phyloP scores from a whole-genome alignment of 2,797 vertebrate genomes.

The Chelon labrosus region DNA sequence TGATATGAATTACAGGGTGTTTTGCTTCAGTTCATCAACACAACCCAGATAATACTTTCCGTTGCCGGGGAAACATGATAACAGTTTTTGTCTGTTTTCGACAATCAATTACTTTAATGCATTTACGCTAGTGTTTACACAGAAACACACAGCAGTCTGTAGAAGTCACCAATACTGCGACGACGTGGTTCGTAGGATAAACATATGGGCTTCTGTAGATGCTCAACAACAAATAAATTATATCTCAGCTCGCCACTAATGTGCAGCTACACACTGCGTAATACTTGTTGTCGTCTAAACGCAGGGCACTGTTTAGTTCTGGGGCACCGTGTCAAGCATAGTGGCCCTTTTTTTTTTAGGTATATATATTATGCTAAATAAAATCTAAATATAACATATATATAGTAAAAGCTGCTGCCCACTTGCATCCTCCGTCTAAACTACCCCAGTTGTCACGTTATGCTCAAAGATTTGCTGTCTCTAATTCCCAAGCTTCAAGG shows the following conservation, averaged over 20 bases:
- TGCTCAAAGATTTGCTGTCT: constrained; percentile 66
- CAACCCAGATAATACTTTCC: constrained; percentile 87
- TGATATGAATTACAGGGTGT: constrained; percentile 86
- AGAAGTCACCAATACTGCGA: constrained; percentile 57
- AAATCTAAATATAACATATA: neutral
- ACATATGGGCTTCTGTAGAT: constrained; percentile 50
- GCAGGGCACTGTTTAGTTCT: constrained; percentile 33
- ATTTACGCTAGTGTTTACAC: constrained; percentile 85
- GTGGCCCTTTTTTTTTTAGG: constrained; percentile 1
- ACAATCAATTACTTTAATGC: constrained; percentile 92
- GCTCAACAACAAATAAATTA: constrained; percentile 62
- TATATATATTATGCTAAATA: neutral
- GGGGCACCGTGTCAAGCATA: constrained; percentile 7
- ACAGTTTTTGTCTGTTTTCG: constrained; percentile 89
- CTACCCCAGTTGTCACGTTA: constrained; percentile 57
- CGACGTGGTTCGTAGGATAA: constrained; percentile 67
- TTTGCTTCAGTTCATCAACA: constrained; percentile 91
- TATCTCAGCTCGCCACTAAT: constrained; percentile 41
- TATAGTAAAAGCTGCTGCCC: constrained; percentile 30
- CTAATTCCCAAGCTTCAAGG: constrained; percentile 73
- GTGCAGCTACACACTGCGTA: constrained; percentile 19
- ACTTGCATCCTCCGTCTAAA: constrained; percentile 41
- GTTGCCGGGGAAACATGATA: constrained; percentile 91
- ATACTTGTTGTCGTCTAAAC: constrained; percentile 36
- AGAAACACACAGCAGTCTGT: constrained; percentile 70